Conservation (phyloP, 2,113 vertebrate species). For the Alethe castanea region DNA sequence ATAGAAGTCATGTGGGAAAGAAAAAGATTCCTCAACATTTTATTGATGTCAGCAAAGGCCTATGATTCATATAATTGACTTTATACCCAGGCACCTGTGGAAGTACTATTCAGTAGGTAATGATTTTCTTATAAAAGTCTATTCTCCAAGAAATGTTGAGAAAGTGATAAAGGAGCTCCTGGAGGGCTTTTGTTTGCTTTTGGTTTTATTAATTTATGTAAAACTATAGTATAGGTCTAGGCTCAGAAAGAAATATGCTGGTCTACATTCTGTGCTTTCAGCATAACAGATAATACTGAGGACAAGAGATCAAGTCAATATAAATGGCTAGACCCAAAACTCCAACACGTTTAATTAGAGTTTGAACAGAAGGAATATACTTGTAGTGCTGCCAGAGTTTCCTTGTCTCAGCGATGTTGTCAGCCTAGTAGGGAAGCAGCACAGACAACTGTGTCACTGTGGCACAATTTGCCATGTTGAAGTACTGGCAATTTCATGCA, state of each 20-base stretch:
- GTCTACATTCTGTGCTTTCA: background rate
- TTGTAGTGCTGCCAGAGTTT: background rate
- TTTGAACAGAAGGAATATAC: background rate
- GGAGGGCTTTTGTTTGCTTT: conserved; percentile 24
- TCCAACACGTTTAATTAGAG: background rate
- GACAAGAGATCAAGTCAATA: background rate
- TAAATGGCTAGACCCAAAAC: background rate
- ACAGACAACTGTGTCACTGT: background rate
- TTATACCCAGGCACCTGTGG: background rate
- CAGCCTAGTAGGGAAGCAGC: background rate
- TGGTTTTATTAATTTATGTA: conserved; percentile 17
- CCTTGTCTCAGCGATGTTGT: background rate
- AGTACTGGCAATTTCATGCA: background rate
- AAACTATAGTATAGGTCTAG: background rate
- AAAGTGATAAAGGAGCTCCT: conserved; percentile 21
- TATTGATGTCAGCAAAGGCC: background rate
- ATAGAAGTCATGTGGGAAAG: background rate
- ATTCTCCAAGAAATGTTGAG: background rate
- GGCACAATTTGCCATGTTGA: background rate
- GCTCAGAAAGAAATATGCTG: background rate
- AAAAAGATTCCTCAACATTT: background rate
- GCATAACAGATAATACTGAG: background rate
- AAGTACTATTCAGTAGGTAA: background rate
- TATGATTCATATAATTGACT: conserved; percentile 9
- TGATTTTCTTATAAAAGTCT: conserved; percentile 12